Evolutionary conservation across 2,888 invertebrate genomes (phyloP), one percentile per base, ranked within the genome.

Genomic region (Tinea trinotella): DNA sequence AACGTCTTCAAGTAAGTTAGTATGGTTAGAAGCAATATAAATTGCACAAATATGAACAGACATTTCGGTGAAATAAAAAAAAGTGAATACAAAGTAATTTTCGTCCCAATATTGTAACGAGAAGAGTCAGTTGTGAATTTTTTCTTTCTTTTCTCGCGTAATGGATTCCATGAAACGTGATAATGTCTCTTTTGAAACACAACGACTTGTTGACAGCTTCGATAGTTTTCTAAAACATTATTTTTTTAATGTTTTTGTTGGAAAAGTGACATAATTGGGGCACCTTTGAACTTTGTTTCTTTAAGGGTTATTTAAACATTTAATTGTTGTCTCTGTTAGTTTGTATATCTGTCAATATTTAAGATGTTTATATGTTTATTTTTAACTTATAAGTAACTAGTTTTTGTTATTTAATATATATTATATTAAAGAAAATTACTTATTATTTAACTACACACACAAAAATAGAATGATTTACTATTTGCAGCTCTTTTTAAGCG

Each of bases 161-260:
- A 50, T 24, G 18, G 22, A 24, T 22, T 50, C 24, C 22, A 5
- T 24, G 24, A 50, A 46, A 24, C 24, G 50, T 50, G 50, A 50
- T 50, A 50, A 50, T 50, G 50, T 15, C 24, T 50, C 18, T 9
- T 50, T 50, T 50, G 50, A 20, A 24, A 50, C 24, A 12, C 50
- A n/a, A 50, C 50, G 50, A 24, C 24, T 50, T 50, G 50, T 50
- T 24, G 50, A 50, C 50, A 50, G 12, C 24, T 17, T 46, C 19
- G 18, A 17, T 46, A 46, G 46, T 46, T 46, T 40, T 30, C 30
- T 30, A 12, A 40, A 40, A 40, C 13, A n/a, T 30, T 30, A 30
- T 40, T 15, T 40, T 40, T 40, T 40, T 15, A 40, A 13, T 40
- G 12, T 6, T 7, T 40, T 35, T 35, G 6, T 35, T 35, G 9